Evolutionary conservation across 2,888 invertebrate species (phyloP), one percentile per base, ranked within the genome.

Genomic region (Eupithecia insigniata): DNA sequence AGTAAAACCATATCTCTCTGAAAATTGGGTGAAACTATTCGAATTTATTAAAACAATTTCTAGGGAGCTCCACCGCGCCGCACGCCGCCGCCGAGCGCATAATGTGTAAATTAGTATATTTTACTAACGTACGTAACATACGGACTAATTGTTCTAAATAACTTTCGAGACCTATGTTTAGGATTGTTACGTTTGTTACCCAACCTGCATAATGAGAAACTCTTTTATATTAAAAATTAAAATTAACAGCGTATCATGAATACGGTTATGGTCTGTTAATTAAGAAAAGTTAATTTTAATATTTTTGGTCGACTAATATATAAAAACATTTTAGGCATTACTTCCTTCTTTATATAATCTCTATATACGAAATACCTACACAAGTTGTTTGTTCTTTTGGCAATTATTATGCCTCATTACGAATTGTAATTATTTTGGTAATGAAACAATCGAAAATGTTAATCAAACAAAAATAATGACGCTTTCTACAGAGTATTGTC

Each of bases 81-180:
- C 46, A 30, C 58, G 43, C 16, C 61, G 32, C 60, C 61, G 10
- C 34, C n/a, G 32, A 18, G 39, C 62, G 61, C 30, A 61, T 69
- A 64, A n/a, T 51, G 71, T 71, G 69, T 67, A 69, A 72, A 74
- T 74, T 74, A 69, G 69, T 69, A 61, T 51, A 66, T 43, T 26
- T 55, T 26, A n/a, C n/a, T n/a, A n/a, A n/a, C n/a, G n/a, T n/a
- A 55, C 55, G 14, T 26, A 55, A 66, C 55, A 32, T 60, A 60
- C 36, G 32, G 39, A 69, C 66, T 71, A 74, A 71, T 71, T 71
- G 71, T 69, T 74, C 69, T 39, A 69, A 74, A 71, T 72, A 70
- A 61, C 69, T 71, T 60, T 69, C 51, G 36, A 69, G 69, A 62
- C 66, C 61, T 68, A 71, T 67, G 71, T 71, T 69, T 58, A 39